These are phyloP conservation scores for Blastobasis lacticolella DNA, from an alignment of 2,888 invertebrate genomes.

Conservation along the genomic window DNA sequence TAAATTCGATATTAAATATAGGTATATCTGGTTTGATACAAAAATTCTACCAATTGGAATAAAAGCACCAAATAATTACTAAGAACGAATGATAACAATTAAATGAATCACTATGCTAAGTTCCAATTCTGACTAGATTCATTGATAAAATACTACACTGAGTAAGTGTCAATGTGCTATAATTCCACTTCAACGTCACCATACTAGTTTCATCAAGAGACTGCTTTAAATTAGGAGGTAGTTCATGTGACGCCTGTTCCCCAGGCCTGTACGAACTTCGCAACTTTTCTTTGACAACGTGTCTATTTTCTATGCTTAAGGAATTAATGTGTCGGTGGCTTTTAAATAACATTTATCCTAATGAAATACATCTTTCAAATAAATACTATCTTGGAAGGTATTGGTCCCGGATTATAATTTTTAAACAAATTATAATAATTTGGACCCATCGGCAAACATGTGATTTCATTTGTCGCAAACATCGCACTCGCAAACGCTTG, in stretches of 20 bases:
- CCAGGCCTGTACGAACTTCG: slow-evolving; percentile 48
- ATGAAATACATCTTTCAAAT: slow-evolving; percentile 72
- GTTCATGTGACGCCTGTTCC: slow-evolving; percentile 49
- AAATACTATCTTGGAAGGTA: slow-evolving; percentile 74
- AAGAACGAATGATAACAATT: slow-evolving; percentile 1
- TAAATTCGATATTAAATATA: too few relatives aligned
- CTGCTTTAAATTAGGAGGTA: slow-evolving; percentile 71
- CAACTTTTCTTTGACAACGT: slow-evolving; percentile 66
- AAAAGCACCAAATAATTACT: slow-evolving; percentile 8
- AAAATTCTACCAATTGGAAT: slow-evolving; percentile 1
- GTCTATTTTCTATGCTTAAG: slow-evolving; percentile 73
- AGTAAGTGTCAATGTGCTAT: slow-evolving; percentile 37
- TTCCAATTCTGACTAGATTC: slow-evolving; percentile 70
- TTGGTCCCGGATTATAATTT: slow-evolving; percentile 75
- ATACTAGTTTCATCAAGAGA: slow-evolving; percentile 44
- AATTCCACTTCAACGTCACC: slow-evolving; percentile 40
- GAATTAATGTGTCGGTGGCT: slow-evolving; percentile 75
- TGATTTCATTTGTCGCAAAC: slow-evolving; percentile 52
- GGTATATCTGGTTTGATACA: too few relatives aligned
- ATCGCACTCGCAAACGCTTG: slow-evolving; percentile 47
- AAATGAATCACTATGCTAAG: slow-evolving; percentile 35
- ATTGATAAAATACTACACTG: slow-evolving; percentile 37
- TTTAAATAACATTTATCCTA: slow-evolving; percentile 70
- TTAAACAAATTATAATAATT: slow-evolving; percentile 74
- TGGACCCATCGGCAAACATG: slow-evolving; percentile 70